phyloP scores from a whole-genome alignment of 2,888 invertebrate genomes.

The Bimastos eiseni region DNA sequence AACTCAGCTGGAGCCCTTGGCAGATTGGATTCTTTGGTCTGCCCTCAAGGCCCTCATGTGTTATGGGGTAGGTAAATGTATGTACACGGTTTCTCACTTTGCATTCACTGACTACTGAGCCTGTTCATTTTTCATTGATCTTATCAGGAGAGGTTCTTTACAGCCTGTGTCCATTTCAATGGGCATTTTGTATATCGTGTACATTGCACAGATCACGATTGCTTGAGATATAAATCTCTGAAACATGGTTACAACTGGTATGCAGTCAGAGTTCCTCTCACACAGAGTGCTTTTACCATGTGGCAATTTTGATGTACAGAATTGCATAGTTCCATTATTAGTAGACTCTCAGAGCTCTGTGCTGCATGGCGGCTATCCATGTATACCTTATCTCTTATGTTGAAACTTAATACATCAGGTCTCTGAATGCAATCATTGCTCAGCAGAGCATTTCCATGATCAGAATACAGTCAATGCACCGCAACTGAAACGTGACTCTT shows the following conservation, averaged over 20 bases:
- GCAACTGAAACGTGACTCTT: not conserved
- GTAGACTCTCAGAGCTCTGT: not conserved
- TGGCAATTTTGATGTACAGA: not conserved
- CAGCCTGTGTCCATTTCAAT: not conserved
- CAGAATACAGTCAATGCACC: not conserved
- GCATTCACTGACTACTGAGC: not conserved
- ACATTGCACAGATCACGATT: not conserved
- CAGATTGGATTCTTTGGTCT: not conserved
- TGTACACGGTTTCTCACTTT: not conserved
- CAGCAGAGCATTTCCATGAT: not conserved
- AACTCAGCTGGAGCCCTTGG: not conserved
- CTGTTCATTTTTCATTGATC: constrained; percentile 13
- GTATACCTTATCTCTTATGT: not conserved
- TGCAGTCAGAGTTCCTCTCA: not conserved
- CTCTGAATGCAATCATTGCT: not conserved
- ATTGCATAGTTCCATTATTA: not conserved
- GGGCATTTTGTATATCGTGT: not conserved
- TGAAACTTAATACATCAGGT: not conserved
- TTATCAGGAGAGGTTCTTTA: not conserved
- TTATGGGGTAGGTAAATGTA: not conserved
- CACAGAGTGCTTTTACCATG: not conserved
- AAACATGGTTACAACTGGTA: not conserved
- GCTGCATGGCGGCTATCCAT: too few relatives aligned
- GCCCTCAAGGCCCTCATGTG: not conserved
- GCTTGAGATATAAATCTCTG: not conserved